Base-by-base conservation (phyloP, 2,113 vertebrate species). In the Buteo buteo region DNA sequence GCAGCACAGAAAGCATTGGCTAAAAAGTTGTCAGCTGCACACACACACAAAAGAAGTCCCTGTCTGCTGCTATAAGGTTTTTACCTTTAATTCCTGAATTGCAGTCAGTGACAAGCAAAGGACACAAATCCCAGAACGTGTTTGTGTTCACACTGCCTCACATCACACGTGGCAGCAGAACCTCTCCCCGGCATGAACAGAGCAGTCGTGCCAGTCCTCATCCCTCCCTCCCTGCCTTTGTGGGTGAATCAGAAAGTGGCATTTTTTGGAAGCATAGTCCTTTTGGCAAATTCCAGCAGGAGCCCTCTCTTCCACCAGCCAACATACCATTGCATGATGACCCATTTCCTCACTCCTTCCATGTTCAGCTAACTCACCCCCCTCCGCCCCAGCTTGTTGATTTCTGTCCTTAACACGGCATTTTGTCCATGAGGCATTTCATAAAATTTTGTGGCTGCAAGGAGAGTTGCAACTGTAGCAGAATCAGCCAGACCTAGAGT, bases 381-480 rank as follows among this genome's bases (percentile, higher is more conserved):
- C 9, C 11, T 49, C 49, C 1, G 8, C 50, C 26, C 11, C 47
- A 67, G 19, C 10, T 42, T 58, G 14, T 6, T 77, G 32, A 72
- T 45, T n/a, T 59, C 57, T 76, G 34, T 72, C 66, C 47, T 57
- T 34, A 82, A 57, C 0, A 0, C 5, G 1, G 0, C 18, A 20
- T 61, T 76, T 87, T 55, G 38, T 17, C 32, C 57, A 16, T 0
- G 0, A 67, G 47, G 29, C 6, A 71, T 79, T 90, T 69, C 4
- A 11, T 13, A 66, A 77, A 52, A 77, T 72, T 34, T 76, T 76
- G 57, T 67, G 74, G 29, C 61, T 88, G 61, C 40, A 64, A 55
- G 45, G n/a, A 79, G 29, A 79, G 38, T 16, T 82, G 44, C 70
- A 84, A 26, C 5, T 38, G 9, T 26, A 90, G 34, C 32, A 82